Evolutionary conservation across 2,888 invertebrate genomes (phyloP).

Genomic region (Lepidochitona cinerea): DNA sequence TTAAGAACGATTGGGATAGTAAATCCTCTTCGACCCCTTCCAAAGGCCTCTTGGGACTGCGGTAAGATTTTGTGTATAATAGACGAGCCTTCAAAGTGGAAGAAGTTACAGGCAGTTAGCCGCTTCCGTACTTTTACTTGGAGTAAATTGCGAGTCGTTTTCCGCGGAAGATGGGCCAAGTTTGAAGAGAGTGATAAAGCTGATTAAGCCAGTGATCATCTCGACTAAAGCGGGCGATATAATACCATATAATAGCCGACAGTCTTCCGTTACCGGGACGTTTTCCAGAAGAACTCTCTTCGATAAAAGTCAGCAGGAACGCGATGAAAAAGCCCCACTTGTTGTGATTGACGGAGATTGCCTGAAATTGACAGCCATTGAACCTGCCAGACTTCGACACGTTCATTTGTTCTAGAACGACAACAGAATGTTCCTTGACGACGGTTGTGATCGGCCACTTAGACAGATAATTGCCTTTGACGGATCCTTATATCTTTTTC

Average conservation of each 20-base stretch:
- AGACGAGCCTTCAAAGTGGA: background rate
- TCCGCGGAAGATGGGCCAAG: background rate
- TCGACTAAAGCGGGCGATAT: background rate
- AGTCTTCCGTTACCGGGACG: too few species aligned
- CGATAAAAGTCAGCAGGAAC: background rate
- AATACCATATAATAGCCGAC: too few species aligned
- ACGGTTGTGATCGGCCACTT: too few species aligned
- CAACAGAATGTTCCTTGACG: too few species aligned
- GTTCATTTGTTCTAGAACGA: too few species aligned
- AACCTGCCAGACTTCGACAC: too few species aligned
- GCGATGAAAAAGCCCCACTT: too few species aligned
- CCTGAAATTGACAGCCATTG: background rate
- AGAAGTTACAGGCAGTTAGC: background rate
- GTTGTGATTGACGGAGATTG: constrained; percentile 1
- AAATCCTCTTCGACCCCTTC: too few species aligned
- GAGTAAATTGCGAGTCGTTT: background rate
- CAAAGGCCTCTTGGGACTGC: too few species aligned
- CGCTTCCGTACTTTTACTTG: background rate
- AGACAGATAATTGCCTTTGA: too few species aligned
- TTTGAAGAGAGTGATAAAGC: background rate
- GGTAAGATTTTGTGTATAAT: background rate
- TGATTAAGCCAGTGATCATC: background rate
- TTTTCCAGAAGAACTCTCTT: background rate
- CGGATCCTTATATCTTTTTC: too few species aligned
- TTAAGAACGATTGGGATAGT: too few species aligned